phyloP scores from a whole-genome alignment of 2,113 vertebrate genomes.

The Laterallus jamaicensis region DNA sequence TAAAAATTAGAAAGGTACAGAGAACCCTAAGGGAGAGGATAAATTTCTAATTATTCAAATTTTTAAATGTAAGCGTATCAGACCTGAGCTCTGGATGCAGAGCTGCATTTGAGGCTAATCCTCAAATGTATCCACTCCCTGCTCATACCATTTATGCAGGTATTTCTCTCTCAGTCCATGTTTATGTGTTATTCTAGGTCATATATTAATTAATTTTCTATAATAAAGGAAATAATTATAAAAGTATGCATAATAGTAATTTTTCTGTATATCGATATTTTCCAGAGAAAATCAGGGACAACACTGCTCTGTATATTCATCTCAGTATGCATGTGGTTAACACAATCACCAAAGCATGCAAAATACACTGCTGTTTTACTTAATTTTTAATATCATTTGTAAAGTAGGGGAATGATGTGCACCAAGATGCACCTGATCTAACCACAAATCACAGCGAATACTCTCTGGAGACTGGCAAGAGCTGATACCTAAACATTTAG shows the following conservation, averaged over 20 bases:
- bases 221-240: neutral
- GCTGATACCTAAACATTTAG: neutral
- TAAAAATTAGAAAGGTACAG: neutral
- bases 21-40: rapidly evolving
- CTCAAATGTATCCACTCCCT: neutral
- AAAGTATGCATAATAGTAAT: neutral
- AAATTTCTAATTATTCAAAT: neutral
- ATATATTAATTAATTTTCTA: neutral
- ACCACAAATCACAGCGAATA: neutral
- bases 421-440: neutral
- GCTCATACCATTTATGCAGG: neutral
- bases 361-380: neutral
- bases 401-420: neutral
- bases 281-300: neutral
- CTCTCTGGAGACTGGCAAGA: neutral
- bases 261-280: neutral
- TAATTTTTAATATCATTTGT: neutral
- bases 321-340: neutral
- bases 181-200: neutral
- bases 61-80: neutral
- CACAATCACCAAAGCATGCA: neutral
- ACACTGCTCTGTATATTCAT: neutral
- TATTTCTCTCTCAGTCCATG: neutral
- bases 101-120: neutral
- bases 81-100: neutral